Conservation (phyloP, 2,113 vertebrate species). For the Corynorhinus townsendii region DNA sequence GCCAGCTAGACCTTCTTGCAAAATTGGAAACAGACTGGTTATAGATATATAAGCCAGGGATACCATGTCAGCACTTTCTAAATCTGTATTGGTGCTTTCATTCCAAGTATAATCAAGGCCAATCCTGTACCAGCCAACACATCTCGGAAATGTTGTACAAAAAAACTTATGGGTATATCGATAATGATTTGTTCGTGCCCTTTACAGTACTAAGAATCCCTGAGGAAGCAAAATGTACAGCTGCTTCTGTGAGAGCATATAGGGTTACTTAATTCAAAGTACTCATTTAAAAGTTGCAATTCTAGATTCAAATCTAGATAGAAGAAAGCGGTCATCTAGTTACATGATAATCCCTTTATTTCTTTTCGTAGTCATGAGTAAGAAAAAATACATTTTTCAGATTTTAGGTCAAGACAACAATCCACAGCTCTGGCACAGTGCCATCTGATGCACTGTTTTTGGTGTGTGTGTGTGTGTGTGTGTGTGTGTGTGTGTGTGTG, state of each 20-base stretch:
- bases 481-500: not conserved
- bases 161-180: constrained; percentile 58
- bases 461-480: too few species aligned
- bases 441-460: not conserved
- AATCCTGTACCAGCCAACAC: constrained; percentile 58
- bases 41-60: constrained; percentile 63
- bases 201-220: constrained; percentile 50
- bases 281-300: not conserved
- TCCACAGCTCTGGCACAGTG: not conserved
- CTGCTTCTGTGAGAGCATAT: not conserved
- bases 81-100: constrained; percentile 64
- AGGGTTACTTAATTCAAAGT: not conserved
- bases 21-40: constrained; percentile 69
- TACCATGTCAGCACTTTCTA: constrained; percentile 71
- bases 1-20: constrained; percentile 55
- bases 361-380: not conserved
- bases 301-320: not conserved
- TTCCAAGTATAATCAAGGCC: constrained; percentile 68
- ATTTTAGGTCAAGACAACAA: not conserved
- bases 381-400: not conserved
- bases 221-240: constrained; percentile 57
- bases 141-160: constrained; percentile 65
- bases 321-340: not conserved
- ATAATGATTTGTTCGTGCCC: constrained; percentile 55
- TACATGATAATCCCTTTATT: not conserved